phyloP scores from a whole-genome alignment of 2,888 invertebrate species.

The Yponomeuta cagnagella region DNA sequence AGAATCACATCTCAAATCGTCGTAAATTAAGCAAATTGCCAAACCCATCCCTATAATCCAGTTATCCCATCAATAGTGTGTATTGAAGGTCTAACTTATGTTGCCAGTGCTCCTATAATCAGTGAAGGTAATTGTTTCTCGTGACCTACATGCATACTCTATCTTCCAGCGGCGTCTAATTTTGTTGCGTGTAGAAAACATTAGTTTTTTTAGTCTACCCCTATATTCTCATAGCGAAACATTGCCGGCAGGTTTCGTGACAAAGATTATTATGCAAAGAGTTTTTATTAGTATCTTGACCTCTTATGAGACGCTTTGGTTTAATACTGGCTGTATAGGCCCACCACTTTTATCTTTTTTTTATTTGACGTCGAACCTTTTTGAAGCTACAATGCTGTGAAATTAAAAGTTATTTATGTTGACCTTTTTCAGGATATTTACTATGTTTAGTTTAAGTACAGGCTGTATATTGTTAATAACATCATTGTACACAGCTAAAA shows the following conservation, averaged over 20 bases:
- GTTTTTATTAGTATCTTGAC: neutral
- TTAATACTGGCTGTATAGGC: neutral
- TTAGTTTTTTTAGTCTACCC: constrained; percentile 17
- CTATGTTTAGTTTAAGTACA: too few relatives aligned
- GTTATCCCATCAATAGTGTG: constrained; percentile 14
- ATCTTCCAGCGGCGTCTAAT: constrained; percentile 6
- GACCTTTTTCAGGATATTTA: too few relatives aligned
- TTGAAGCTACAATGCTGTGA: too few relatives aligned
- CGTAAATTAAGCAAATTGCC: neutral
- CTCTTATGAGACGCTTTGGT: neutral
- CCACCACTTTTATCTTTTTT: neutral
- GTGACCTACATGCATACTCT: constrained; percentile 31
- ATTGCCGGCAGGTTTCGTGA: neutral
- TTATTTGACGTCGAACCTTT: neutral
- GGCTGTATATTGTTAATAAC: too few relatives aligned
- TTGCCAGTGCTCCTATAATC: constrained; percentile 13
- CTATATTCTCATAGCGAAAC: constrained; percentile 12
- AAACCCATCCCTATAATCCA: constrained; percentile 4
- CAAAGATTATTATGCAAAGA: neutral
- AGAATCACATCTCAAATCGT: neutral
- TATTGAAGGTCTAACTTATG: constrained; percentile 14
- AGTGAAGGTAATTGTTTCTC: constrained; percentile 36
- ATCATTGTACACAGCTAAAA: too few relatives aligned
- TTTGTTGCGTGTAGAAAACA: constrained; percentile 11
- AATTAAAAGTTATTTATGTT: too few relatives aligned